These are phyloP conservation scores for Tenthredo distinguenda DNA, from an alignment of 2,888 invertebrate species.

Conservation along the genomic window DNA sequence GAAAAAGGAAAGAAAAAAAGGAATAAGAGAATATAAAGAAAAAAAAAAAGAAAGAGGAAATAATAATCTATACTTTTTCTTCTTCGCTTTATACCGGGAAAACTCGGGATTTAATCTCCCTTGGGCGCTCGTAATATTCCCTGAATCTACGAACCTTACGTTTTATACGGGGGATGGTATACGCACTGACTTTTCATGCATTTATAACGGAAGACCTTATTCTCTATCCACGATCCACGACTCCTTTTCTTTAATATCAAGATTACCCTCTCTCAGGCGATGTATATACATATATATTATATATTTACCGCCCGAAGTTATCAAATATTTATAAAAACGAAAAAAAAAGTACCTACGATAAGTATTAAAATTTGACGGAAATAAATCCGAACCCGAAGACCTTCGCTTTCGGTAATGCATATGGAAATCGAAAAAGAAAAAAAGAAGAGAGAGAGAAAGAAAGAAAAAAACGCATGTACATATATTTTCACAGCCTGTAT, in stretches of 20 bases:
- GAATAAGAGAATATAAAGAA: too few relatives aligned
- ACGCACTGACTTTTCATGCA: slow-evolving; percentile 31
- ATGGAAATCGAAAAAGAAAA: not conserved
- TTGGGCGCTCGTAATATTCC: slow-evolving; percentile 26
- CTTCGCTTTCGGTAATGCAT: not conserved
- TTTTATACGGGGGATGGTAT: not conserved
- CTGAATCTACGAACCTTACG: slow-evolving; percentile 5
- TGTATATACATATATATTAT: not conserved
- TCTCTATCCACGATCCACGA: not conserved
- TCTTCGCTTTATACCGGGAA: not conserved
- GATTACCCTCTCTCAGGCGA: not conserved
- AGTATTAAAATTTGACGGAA: not conserved
- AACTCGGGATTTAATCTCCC: slow-evolving; percentile 36
- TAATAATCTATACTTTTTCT: slow-evolving; percentile 1
- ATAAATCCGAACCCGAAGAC: not conserved
- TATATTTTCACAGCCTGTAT: not conserved
- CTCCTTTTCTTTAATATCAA: slow-evolving; percentile 1
- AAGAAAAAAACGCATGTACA: too few relatives aligned
- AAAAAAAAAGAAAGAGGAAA: not conserved
- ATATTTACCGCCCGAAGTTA: not conserved
- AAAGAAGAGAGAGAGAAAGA: too few relatives aligned
- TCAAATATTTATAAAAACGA: not conserved
- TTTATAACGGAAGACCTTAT: slow-evolving; percentile 29
- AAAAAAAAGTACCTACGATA: not conserved
- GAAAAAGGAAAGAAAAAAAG: not conserved